Percentiles rank a stretch among this genome's conserved stretches.
Evolutionary conservation across 2,113 vertebrate genomes (phyloP).

Genomic region (Dipodomys merriami): DNA sequence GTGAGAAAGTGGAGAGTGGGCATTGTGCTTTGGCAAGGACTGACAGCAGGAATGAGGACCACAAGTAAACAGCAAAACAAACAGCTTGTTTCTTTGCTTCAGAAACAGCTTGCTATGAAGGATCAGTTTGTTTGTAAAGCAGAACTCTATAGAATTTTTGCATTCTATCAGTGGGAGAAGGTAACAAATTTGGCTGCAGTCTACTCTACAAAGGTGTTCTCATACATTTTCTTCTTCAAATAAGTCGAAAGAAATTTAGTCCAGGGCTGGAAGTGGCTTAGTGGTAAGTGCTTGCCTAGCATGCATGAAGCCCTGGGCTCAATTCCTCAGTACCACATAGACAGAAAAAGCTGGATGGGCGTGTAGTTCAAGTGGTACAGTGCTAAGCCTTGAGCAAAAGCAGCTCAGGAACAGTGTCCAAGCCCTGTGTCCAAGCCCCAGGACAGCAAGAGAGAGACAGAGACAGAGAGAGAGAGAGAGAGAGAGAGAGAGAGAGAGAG

Average conservation of each 20-base stretch:
- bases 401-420: too few relatives aligned
- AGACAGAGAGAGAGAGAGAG: too few relatives aligned
- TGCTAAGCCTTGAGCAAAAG: too few relatives aligned
- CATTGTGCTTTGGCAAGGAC: not conserved
- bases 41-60: not conserved
- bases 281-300: too few relatives aligned
- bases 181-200: not conserved
- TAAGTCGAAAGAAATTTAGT: not conserved
- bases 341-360: too few relatives aligned
- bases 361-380: too few relatives aligned
- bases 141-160: not conserved
- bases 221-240: constrained; percentile 17
- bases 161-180: not conserved
- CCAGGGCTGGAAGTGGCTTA: not conserved
- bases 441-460: too few relatives aligned
- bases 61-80: not conserved
- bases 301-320: too few relatives aligned
- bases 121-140: not conserved
- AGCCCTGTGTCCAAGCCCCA: too few relatives aligned
- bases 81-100: not conserved
- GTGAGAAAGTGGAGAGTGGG: not conserved
- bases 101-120: not conserved
- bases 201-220: not conserved
- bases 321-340: too few relatives aligned
- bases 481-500: too few relatives aligned